Percentiles rank a stretch among this genome's conserved stretches.
These are phyloP conservation scores for Drosophila bunnanda DNA, from an alignment of 2,888 invertebrate species.

Conservation along the genomic window DNA sequence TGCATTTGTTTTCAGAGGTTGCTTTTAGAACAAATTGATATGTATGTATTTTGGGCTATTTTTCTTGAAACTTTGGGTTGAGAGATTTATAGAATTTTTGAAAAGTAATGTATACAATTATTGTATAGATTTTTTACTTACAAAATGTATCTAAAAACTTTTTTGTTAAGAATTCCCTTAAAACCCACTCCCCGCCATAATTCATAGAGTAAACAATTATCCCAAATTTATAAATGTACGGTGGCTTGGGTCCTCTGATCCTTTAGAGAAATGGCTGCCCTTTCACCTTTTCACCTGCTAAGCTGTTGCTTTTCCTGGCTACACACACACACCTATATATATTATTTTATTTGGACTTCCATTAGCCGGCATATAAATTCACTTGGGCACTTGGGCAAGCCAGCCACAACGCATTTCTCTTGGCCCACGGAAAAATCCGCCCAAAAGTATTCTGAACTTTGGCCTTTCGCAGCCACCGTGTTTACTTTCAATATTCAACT, in stretches of 20 bases:
- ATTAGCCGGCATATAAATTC: conserved; percentile 23
- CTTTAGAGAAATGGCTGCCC: conserved; percentile 4
- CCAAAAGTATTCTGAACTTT: conserved; percentile 40
- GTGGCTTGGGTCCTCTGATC: neutral
- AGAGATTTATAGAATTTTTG: no score
- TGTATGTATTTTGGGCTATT: no score
- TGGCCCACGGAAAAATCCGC: conserved; percentile 3
- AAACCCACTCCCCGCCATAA: neutral
- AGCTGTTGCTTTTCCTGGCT: conserved; percentile 32
- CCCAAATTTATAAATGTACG: neutral
- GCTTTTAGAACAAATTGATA: neutral
- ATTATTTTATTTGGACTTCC: conserved; percentile 19
- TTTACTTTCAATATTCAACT: conserved; percentile 62
- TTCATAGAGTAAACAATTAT: neutral
- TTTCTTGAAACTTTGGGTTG: neutral
- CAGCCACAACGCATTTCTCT: conserved; percentile 31
- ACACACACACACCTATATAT: neutral
- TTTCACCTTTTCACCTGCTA: conserved; percentile 27
- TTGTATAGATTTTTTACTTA: neutral
- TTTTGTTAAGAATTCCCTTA: neutral
- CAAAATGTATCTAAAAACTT: neutral
- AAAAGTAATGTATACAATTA: no score
- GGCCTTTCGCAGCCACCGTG: conserved; percentile 42
- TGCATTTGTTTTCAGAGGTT: neutral
- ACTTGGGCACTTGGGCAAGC: conserved; percentile 23